Conservation (phyloP, 2,113 vertebrate species). For the Dascyllus trimaculatus region DNA sequence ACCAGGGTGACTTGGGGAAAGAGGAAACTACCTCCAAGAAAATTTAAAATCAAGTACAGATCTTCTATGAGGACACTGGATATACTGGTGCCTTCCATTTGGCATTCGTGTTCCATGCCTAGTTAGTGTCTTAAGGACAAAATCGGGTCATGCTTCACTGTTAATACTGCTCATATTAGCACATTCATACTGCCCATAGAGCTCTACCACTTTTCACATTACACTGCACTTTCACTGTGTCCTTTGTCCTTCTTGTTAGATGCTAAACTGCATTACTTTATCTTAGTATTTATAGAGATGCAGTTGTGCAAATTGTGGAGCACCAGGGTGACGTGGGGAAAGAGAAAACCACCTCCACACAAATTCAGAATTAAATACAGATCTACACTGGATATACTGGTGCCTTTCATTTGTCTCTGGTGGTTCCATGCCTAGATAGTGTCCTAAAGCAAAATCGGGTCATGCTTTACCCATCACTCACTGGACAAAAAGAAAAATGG, state of each 20-base stretch:
- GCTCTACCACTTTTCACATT: neutral
- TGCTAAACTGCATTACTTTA: neutral
- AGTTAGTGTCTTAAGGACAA: conserved; percentile 7
- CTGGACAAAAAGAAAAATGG: neutral
- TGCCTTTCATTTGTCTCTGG: neutral
- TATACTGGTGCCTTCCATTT: neutral
- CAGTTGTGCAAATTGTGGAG: neutral
- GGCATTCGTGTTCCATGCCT: neutral
- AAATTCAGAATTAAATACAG: no score
- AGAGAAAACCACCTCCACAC: no score
- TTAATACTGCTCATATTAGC: no score
- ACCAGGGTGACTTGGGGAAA: neutral
- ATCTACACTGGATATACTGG: no score
- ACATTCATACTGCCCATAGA: no score
- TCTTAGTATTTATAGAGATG: neutral
- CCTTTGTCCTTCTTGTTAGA: no score
- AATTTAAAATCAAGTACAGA: no score
- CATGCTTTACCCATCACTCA: neutral
- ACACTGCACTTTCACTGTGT: no score
- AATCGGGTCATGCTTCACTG: neutral
- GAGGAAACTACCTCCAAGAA: no score
- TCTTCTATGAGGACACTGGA: no score
- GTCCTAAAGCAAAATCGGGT: conserved; percentile 1
- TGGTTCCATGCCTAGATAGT: neutral
- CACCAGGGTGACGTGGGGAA: neutral